Conservation (phyloP, 2,113 vertebrate species). For the Pampusana beccarii region DNA sequence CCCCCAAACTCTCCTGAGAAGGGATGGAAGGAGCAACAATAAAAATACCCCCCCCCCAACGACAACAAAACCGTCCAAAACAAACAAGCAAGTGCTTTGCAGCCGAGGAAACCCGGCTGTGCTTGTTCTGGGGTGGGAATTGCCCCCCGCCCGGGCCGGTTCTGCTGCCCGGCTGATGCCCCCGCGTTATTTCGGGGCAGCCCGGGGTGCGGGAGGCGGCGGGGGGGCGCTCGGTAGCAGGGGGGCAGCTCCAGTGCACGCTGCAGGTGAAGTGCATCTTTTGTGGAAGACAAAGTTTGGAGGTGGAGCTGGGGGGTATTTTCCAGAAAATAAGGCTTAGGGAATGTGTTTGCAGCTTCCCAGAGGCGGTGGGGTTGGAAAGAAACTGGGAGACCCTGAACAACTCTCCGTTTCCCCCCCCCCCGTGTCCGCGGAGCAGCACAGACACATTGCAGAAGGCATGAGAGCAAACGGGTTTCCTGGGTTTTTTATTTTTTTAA, state of each 20-base stretch:
- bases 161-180: background rate
- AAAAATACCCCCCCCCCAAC: background rate
- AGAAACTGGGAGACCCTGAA: background rate
- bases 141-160: too few species aligned
- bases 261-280: background rate
- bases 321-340: background rate
- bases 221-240: background rate
- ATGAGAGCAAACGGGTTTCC: background rate
- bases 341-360: background rate
- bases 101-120: background rate
- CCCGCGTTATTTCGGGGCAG: background rate
- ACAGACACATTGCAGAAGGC: background rate
- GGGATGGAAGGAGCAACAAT: background rate
- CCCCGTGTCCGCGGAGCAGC: background rate
- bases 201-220: background rate
- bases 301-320: too few species aligned
- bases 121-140: background rate
- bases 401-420: fast-evolving
- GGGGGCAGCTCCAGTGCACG: background rate
- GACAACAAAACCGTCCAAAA: background rate
- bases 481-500: background rate
- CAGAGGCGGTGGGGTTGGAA: background rate
- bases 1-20: background rate
- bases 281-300: background rate
- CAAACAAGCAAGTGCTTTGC: background rate